phyloP scores from a whole-genome alignment of 2,888 invertebrate species.

The Agrochola lota region DNA sequence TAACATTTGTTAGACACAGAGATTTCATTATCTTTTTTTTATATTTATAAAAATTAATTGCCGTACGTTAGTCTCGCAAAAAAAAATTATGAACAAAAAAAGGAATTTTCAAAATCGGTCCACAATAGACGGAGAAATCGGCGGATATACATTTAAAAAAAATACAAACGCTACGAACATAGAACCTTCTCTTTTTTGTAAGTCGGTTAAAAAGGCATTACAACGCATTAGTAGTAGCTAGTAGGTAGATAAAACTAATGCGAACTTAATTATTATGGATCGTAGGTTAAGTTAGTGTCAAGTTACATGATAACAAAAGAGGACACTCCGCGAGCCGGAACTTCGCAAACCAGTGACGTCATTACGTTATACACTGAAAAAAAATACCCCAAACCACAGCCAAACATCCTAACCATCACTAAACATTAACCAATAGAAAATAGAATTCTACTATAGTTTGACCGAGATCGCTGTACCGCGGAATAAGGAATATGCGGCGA shows the following conservation, averaged over 20 bases:
- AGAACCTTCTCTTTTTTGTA: no score
- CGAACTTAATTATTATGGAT: slow-evolving; percentile 17
- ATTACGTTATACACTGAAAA: background rate
- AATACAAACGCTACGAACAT: no score
- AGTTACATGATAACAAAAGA: slow-evolving; percentile 23
- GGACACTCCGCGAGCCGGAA: slow-evolving; percentile 15
- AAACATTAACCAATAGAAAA: background rate
- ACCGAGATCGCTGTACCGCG: no score
- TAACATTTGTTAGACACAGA: background rate
- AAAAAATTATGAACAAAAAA: no score
- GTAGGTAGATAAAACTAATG: slow-evolving; percentile 15
- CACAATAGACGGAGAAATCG: no score
- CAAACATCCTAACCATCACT: background rate
- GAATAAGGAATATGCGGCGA: no score
- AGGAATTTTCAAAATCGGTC: no score
- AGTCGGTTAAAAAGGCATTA: no score
- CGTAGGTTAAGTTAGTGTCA: slow-evolving; percentile 8
- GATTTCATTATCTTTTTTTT: background rate
- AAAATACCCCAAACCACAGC: background rate
- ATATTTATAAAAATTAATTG: no score
- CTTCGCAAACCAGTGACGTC: background rate
- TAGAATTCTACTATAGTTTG: background rate
- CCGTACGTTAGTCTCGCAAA: no score
- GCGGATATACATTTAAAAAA: no score
- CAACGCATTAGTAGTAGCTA: no score